Evolutionary conservation across 2,888 invertebrate genomes (phyloP).

Genomic region (Monoplex corrugatus): DNA sequence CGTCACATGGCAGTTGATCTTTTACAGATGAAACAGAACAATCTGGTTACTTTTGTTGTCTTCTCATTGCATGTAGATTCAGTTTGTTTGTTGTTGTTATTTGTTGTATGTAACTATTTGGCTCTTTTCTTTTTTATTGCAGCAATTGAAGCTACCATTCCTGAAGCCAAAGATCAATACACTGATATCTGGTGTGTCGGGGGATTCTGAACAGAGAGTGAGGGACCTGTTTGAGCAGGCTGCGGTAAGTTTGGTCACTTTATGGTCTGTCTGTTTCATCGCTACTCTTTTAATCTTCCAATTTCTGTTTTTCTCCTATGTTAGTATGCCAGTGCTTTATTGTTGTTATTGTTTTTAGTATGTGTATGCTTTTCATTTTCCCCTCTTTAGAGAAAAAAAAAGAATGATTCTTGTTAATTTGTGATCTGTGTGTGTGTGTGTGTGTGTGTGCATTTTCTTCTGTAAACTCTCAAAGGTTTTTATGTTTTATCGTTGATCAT

Average conservation of each 20-base stretch:
- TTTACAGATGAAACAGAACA: too few species aligned
- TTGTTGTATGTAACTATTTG: background rate
- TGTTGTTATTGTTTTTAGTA: background rate
- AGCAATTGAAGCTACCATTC: slow-evolving; percentile 92
- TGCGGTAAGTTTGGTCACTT: slow-evolving; percentile 80
- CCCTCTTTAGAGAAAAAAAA: background rate
- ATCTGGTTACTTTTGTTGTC: too few species aligned
- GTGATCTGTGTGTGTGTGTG: background rate
- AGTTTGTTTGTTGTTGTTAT: background rate
- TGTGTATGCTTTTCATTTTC: background rate
- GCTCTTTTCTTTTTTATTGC: slow-evolving; percentile 7
- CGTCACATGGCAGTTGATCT: too few species aligned
- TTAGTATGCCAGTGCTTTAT: background rate
- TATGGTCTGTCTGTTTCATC: background rate
- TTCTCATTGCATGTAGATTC: background rate
- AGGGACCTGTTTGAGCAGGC: slow-evolving; percentile 95
- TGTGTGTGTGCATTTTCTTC: background rate
- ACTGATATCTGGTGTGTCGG: slow-evolving; percentile 95
- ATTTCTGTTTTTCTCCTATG: background rate
- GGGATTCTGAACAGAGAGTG: slow-evolving; percentile 96
- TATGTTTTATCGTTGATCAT: too few species aligned
- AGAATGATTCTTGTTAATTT: background rate
- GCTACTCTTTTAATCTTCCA: background rate
- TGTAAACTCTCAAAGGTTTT: background rate
- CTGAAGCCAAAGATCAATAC: slow-evolving; percentile 95